phyloP scores from a whole-genome alignment of 2,113 vertebrate species.

The Mus spicilegus region DNA sequence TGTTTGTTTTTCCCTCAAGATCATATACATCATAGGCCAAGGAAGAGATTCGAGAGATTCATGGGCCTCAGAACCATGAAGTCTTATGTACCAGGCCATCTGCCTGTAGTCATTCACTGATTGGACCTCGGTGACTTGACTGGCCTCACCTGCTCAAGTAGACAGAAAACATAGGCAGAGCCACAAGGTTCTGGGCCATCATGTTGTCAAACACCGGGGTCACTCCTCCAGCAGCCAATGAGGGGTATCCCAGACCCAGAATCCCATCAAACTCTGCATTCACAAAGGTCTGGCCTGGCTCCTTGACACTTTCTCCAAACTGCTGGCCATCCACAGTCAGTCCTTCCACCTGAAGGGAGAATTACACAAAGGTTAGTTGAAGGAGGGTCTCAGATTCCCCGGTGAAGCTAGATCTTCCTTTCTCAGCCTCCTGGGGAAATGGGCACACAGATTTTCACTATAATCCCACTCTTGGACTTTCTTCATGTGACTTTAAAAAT shows the following conservation, averaged over 20 bases:
- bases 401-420: background rate
- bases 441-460: background rate
- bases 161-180: constrained; percentile 83
- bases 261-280: constrained; percentile 85
- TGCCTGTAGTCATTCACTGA: background rate
- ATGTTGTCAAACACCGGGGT: constrained; percentile 84
- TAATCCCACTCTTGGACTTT: background rate
- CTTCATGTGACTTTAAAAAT: background rate
- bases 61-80: constrained; percentile 76
- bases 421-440: background rate
- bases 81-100: background rate
- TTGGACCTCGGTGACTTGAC: background rate
- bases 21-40: constrained; percentile 79
- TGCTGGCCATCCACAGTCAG: constrained; percentile 79
- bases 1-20: background rate
- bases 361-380: fast-evolving
- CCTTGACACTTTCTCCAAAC: constrained; percentile 81
- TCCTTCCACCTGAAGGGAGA: constrained; percentile 83
- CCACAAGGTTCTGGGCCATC: constrained; percentile 82
- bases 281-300: constrained; percentile 81
- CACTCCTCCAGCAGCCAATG: constrained; percentile 77
- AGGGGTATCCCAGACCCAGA: constrained; percentile 85
- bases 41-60: constrained; percentile 77
- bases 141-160: constrained; percentile 83
- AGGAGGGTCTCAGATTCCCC: background rate